Evolutionary conservation across 2,888 invertebrate genomes (phyloP), one percentile per base, ranked within the genome.

Genomic region (Heliconius aoede): DNA sequence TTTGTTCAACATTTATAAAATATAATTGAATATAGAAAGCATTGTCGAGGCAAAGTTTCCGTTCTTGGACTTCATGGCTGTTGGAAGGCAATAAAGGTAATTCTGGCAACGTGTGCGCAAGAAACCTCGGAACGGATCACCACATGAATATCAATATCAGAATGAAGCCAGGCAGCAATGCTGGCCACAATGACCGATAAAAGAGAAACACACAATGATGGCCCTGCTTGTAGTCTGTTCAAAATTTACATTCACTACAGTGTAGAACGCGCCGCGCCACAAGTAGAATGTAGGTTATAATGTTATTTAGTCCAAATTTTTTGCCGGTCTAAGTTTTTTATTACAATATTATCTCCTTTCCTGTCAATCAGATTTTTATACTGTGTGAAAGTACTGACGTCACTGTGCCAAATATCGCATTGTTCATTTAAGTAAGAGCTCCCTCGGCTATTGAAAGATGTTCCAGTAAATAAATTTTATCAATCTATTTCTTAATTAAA

Each of bases 271-370:
- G 84, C 84, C 87, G 85, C 89, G 87, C 89, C 89, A n/a, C 88
- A 85, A 88, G 86, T 86, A 91, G 92, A 91, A 94, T 94, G 90
- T 94, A 92, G 94, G 94, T 94, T 93, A 94, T 91, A 90, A 93
- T 93, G 93, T 90, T 94, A 94, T 90, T 92, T 91, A 89, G 92
- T 87, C 85, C 87, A 84, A 87, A 86, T 90, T 94, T 92, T 93
- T 93, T 92, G 90, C 89, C 82, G 85, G 88, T 87, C 86, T 88
- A 86, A 87, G 87, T 90, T 93, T 92, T 87, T 93, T 92, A 91
- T 89, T 87, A 89, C 87, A 90, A 90, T 90, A 89, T 91, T 92
- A 93, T 92, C 91, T 92, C 88, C 89, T 92, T 92, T 92, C 89
- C 86, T 88, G 91, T 91, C 92, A 90, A 92, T 93, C 91, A 91